Conservation (phyloP, 2,888 invertebrate genomes). For the Pseudoips prasinana region DNA sequence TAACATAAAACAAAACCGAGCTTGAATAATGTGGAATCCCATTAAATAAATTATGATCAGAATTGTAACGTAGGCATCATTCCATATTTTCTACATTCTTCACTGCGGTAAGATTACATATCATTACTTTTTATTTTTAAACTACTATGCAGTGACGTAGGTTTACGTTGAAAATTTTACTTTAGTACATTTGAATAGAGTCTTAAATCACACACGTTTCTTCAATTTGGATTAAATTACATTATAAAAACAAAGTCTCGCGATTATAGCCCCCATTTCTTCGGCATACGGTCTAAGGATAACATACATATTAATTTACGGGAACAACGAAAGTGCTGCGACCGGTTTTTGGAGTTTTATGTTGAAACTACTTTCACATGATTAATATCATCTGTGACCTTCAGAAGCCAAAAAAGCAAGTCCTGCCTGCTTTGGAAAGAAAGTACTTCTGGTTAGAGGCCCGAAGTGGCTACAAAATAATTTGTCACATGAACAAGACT, state of each 20-base stretch:
- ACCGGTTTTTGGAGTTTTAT: constrained; percentile 28
- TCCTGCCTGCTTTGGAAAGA: neutral
- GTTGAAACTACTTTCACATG: constrained; percentile 33
- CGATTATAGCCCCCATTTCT: constrained; percentile 12
- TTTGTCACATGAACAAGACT: too few species aligned
- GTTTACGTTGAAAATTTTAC: constrained; percentile 6
- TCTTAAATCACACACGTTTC: neutral
- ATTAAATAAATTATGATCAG: too few species aligned
- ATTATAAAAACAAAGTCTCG: constrained; percentile 1
- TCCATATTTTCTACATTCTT: too few species aligned
- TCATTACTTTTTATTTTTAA: too few species aligned
- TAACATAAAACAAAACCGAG: too few species aligned
- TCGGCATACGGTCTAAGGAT: constrained; percentile 20
- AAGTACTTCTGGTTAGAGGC: neutral
- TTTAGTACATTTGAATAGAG: neutral
- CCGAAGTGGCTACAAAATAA: too few species aligned
- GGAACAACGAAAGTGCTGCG: constrained; percentile 28
- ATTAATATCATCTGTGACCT: constrained; percentile 32
- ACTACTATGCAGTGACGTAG: too few species aligned
- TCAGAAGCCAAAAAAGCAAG: constrained; percentile 3
- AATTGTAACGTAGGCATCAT: too few species aligned
- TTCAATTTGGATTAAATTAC: constrained; percentile 6
- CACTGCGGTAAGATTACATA: too few species aligned
- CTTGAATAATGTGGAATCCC: too few species aligned
- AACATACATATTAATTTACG: constrained; percentile 17